These are phyloP conservation scores for Tachina grossa DNA, from an alignment of 2,888 invertebrate genomes.

Conservation along the genomic window DNA sequence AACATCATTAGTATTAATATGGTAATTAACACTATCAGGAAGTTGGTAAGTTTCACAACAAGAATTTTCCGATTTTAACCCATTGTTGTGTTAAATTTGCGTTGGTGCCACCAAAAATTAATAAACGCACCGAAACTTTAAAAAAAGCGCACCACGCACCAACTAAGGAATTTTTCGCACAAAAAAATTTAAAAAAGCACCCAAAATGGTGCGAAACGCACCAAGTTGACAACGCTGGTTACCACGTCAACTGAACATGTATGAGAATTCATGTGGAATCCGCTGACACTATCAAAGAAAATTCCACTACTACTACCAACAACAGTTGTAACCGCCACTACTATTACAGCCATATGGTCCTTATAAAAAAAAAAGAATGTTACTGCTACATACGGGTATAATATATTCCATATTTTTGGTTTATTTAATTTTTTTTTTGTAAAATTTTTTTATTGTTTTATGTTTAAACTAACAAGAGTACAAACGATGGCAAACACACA, in stretches of 20 bases:
- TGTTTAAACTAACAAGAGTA: constrained; percentile 38
- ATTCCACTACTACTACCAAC: constrained; percentile 29
- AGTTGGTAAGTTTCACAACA: too few relatives aligned
- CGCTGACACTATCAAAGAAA: constrained; percentile 27
- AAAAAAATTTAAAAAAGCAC: too few relatives aligned
- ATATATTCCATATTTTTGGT: constrained; percentile 52
- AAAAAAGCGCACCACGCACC: too few relatives aligned
- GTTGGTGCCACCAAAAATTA: too few relatives aligned
- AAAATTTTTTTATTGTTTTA: constrained; percentile 41
- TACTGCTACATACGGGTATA: constrained; percentile 8
- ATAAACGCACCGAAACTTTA: too few relatives aligned
- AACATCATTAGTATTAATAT: too few relatives aligned
- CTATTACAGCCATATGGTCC: constrained; percentile 19
- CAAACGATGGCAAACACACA: constrained; percentile 15
- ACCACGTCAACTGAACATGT: constrained; percentile 37
- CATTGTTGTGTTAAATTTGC: too few relatives aligned
- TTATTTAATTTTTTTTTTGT: background rate
- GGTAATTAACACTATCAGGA: too few relatives aligned
- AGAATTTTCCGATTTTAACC: too few relatives aligned
- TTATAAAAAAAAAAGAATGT: background rate
- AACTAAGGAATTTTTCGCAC: too few relatives aligned
- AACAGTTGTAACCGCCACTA: constrained; percentile 10
- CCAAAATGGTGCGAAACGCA: too few relatives aligned
- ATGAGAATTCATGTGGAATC: constrained; percentile 6
- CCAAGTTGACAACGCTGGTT: too few relatives aligned